Evolutionary conservation across 1,140 invertebrate genomes (phyloP), one percentile per base, ranked within the genome.

Genomic region (Panulirus ornatus): DNA sequence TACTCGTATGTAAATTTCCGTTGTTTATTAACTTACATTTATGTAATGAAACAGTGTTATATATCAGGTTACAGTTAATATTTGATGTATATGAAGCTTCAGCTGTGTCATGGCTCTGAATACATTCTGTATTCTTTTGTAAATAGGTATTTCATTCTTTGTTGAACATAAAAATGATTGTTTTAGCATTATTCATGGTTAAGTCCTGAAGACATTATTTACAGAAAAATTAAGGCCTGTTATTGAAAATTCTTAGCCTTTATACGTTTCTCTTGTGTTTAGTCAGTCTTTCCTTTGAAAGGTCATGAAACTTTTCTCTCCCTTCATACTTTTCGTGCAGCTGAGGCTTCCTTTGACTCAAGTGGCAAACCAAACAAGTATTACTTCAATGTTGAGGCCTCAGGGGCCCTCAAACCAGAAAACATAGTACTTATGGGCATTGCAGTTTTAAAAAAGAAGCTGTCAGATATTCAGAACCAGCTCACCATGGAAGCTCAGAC

Each of bases 341-440:
- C 89, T 84, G 85, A 92, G 75, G 91, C 88, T 9, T 79, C 89
- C 47, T 92, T 91, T 83, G 91, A 92, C 36, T 89, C 91, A 34
- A 36, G 84, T 14, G 91, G 88, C 16, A 92, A 92, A 79, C 88
- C 99, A 16, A 99, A 99, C 93, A 99, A 99, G 95, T 99, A 99
- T 94, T 99, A 96, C 93, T 98, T 97, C 93, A 99, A 99, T 95
- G 98, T 99, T 0, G 99, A 99, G 94, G 97, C 98, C 14, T 96
- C 97, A 90, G 99, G 99, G 38, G 96, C 98, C 5, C 94, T 99
- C 2, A 97, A 97, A 93, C 99, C 99, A 40, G 98, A 99, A 94
- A 99, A 98, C 93, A 99, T 99, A 93, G 98, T 99, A 0, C 95
- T 98, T 92, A 98, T 98, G 96, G 98, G 98, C 9, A 96, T 99